Percentiles rank a stretch among this genome's conserved stretches.
Evolutionary conservation across 2,113 vertebrate genomes (phyloP).

Genomic region (Perccottus glenii): DNA sequence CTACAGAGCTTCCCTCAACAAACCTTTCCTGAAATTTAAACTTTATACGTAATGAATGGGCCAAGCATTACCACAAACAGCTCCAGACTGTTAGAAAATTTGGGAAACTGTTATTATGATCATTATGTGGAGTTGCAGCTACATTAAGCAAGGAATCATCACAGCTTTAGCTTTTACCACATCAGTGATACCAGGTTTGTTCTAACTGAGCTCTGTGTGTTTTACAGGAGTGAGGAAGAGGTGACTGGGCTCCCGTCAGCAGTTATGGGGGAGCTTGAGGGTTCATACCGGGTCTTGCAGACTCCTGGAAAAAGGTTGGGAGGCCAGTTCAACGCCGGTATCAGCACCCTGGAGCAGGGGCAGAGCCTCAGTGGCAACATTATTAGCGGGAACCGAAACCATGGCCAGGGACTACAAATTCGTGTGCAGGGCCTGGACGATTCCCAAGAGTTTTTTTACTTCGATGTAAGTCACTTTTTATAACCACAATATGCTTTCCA

Average conservation of each 20-base stretch:
- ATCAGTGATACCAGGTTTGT: not conserved
- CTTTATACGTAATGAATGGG: slow-evolving; percentile 11
- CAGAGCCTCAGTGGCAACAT: slow-evolving; percentile 77
- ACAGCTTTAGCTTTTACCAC: not conserved
- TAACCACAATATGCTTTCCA: not conserved
- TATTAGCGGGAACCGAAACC: slow-evolving; percentile 55
- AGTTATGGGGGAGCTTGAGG: slow-evolving; percentile 93
- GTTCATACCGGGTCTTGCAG: slow-evolving; percentile 89
- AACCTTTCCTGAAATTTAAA: not conserved
- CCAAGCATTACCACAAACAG: not conserved
- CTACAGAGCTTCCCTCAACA: not conserved
- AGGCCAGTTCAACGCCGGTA: slow-evolving; percentile 78
- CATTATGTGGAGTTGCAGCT: not conserved
- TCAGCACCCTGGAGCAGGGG: slow-evolving; percentile 91
- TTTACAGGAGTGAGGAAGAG: slow-evolving; percentile 56
- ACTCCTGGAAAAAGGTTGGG: slow-evolving; percentile 89
- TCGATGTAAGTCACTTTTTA: slow-evolving; percentile 83
- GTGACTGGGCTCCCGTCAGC: slow-evolving; percentile 34
- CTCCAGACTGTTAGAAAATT: not conserved
- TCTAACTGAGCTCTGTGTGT: not conserved
- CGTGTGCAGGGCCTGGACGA: slow-evolving; percentile 89
- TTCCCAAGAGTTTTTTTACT: slow-evolving; percentile 83
- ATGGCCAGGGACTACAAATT: slow-evolving; percentile 71
- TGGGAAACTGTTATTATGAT: not conserved
- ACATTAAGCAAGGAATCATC: not conserved